Conservation (phyloP, 2,797 vertebrate genomes). For the Xenopus petersii region DNA sequence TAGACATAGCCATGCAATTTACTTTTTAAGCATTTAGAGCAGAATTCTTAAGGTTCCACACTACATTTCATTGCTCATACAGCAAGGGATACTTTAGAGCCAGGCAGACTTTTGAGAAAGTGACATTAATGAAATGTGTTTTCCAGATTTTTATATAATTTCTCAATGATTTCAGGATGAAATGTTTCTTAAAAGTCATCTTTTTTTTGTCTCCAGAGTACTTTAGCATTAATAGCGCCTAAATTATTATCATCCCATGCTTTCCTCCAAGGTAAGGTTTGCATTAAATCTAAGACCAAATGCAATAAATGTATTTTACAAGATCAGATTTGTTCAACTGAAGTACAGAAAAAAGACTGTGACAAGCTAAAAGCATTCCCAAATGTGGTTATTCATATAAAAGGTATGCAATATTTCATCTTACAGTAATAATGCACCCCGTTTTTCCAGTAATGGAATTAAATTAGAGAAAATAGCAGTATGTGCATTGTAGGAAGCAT, state of each 20-base stretch:
- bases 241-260: slow-evolving; percentile 29
- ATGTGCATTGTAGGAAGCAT: slow-evolving; percentile 22
- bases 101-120: no score
- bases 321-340: background rate
- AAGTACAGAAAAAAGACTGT: slow-evolving; percentile 43
- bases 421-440: slow-evolving; percentile 50
- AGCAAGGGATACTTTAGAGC: no score
- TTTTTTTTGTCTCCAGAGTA: slow-evolving; percentile 21
- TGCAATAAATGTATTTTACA: slow-evolving; percentile 36
- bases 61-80: no score
- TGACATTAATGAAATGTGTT: background rate
- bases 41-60: no score
- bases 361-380: slow-evolving; percentile 54
- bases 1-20: no score
- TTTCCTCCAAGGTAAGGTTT: slow-evolving; percentile 45
- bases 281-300: slow-evolving; percentile 59
- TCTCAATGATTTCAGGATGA: background rate
- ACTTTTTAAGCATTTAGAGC: no score
- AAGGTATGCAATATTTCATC: slow-evolving; percentile 52
- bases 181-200: background rate
- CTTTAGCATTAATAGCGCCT: slow-evolving; percentile 36
- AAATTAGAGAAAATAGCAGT: slow-evolving; percentile 44
- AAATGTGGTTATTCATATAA: slow-evolving; percentile 56
- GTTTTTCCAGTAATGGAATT: slow-evolving; percentile 44
- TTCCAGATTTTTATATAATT: background rate